Conservation (phyloP, 1,140 invertebrate species). For the Cherax quadricarinatus region DNA sequence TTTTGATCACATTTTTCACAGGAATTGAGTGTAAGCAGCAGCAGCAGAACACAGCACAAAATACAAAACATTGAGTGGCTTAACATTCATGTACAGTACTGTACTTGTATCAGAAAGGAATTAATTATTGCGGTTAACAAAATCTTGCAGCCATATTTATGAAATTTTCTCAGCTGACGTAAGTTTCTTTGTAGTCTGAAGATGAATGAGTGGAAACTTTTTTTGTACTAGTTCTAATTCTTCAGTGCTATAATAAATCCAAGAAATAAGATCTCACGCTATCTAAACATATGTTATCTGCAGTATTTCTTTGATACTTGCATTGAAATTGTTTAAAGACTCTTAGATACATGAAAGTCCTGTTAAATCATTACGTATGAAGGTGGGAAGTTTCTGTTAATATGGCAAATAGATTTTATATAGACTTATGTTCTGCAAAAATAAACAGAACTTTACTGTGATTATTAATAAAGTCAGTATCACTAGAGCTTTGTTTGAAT, state of each 20-base stretch:
- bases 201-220: too few species aligned
- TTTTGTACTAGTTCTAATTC: neutral
- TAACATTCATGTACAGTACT: neutral
- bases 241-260: neutral
- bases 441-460: constrained; percentile 8
- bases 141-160: constrained; percentile 4
- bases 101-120: neutral
- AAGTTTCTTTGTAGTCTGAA: neutral
- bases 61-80: constrained; percentile 7
- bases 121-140: neutral
- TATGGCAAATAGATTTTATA: constrained; percentile 6
- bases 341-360: too few species aligned
- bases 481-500: neutral
- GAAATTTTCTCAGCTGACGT: neutral
- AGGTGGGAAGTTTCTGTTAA: neutral
- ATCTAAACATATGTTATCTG: neutral
- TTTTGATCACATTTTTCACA: constrained; percentile 8
- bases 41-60: neutral
- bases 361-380: neutral
- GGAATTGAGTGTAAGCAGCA: neutral
- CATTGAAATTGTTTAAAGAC: too few species aligned
- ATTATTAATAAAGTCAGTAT: constrained; percentile 11
- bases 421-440: neutral
- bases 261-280: neutral
- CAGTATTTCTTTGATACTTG: neutral